Evolutionary conservation across 2,888 invertebrate species (phyloP).

Genomic region (Alentia gelatinosa): DNA sequence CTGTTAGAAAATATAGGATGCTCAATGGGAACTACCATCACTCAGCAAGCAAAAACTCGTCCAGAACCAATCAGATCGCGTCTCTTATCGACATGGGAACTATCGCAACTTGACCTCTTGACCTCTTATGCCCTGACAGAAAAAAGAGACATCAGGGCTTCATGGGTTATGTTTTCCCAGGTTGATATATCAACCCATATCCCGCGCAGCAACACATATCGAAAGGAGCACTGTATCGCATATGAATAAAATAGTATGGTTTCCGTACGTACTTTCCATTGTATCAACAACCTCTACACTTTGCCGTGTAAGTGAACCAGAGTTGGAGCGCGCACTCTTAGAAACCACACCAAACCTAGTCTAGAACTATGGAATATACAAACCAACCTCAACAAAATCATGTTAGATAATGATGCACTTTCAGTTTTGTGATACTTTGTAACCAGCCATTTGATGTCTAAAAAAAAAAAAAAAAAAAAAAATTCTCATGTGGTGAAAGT

Average conservation of each 20-base stretch:
- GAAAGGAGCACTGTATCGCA: no score
- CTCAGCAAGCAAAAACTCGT: background rate
- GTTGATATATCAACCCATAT: no score
- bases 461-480: background rate
- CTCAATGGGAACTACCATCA: background rate
- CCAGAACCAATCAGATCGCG: background rate
- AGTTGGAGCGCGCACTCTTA: slow-evolving; percentile 33
- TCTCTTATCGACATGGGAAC: background rate
- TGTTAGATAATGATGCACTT: background rate
- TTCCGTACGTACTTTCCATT: no score
- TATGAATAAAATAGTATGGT: no score
- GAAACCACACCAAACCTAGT: background rate
- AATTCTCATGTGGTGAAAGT: background rate
- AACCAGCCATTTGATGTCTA: background rate
- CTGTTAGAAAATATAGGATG: background rate
- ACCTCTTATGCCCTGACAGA: no score
- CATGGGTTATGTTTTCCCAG: no score
- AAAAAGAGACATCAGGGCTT: no score
- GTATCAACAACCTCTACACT: background rate
- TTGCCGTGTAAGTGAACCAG: slow-evolving; percentile 34
- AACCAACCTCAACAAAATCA: background rate
- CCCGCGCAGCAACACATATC: slow-evolving; percentile 1
- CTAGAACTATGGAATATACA: background rate
- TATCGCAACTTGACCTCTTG: background rate
- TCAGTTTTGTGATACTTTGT: background rate